These are phyloP conservation scores for Spilogale gracilis DNA, from an alignment of 2,113 vertebrate species.

Conservation along the genomic window DNA sequence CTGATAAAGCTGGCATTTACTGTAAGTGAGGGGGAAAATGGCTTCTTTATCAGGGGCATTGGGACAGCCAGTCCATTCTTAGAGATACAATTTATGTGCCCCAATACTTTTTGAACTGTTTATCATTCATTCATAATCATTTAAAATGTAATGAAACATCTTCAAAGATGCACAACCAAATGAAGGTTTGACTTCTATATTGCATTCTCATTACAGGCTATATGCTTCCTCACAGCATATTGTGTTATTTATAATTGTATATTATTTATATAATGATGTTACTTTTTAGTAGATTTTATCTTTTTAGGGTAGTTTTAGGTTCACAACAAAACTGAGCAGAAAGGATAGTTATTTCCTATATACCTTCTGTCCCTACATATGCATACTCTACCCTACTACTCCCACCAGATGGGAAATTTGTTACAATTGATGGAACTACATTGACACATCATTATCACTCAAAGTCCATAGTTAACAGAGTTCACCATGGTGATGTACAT, in stretches of 20 bases:
- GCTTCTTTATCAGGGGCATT: background rate
- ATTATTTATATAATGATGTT: background rate
- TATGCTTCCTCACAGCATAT: background rate
- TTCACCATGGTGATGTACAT: background rate
- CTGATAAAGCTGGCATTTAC: background rate
- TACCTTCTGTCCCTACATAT: background rate
- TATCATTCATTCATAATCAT: background rate
- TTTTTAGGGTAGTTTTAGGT: background rate
- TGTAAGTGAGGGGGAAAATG: background rate
- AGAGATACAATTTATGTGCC: background rate
- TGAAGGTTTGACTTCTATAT: background rate
- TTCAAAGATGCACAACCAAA: background rate
- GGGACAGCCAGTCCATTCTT: background rate
- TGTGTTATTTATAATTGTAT: background rate
- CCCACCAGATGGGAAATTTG: background rate
- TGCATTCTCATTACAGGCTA: background rate
- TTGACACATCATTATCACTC: background rate
- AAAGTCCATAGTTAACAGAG: background rate
- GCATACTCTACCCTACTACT: background rate
- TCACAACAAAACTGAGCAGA: background rate
- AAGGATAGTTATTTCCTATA: background rate
- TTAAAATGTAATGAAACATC: background rate
- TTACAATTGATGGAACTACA: background rate
- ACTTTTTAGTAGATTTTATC: background rate
- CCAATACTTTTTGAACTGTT: background rate